These are phyloP conservation scores for Gymnopithys bicolor DNA, from an alignment of 2,797 vertebrate genomes.

Conservation along the genomic window DNA sequence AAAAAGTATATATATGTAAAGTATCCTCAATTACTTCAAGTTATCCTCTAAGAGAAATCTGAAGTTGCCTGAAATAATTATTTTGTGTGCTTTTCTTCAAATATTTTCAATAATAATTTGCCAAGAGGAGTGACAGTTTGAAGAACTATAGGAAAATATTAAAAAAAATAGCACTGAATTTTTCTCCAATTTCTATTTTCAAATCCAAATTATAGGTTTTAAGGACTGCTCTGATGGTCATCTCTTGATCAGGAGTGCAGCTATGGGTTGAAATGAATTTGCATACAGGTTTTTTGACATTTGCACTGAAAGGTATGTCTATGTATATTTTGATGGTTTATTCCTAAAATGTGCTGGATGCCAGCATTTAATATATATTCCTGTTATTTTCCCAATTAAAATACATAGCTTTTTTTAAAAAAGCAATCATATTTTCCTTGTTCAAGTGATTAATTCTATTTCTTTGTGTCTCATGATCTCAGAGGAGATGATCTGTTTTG, in stretches of 20 bases:
- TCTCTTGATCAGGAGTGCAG: not conserved
- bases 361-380: not conserved
- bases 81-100: not conserved
- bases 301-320: not conserved
- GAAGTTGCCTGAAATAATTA: not conserved
- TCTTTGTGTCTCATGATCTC: not conserved
- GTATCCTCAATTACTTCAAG: not conserved
- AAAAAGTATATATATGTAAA: not conserved
- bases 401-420: not conserved
- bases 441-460: not conserved
- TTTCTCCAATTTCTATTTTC: not conserved
- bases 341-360: not conserved
- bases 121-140: not conserved
- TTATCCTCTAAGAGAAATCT: not conserved
- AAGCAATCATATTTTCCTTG: not conserved
- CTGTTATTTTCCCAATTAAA: not conserved
- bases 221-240: not conserved
- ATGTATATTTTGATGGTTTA: not conserved
- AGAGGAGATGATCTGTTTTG: not conserved
- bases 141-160: not conserved
- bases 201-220: not conserved
- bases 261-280: not conserved
- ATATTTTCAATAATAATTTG: not conserved
- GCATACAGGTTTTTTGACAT: not conserved
- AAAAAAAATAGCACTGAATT: not conserved